phyloP scores from a whole-genome alignment of 2,888 invertebrate genomes.

The Drepana falcataria region DNA sequence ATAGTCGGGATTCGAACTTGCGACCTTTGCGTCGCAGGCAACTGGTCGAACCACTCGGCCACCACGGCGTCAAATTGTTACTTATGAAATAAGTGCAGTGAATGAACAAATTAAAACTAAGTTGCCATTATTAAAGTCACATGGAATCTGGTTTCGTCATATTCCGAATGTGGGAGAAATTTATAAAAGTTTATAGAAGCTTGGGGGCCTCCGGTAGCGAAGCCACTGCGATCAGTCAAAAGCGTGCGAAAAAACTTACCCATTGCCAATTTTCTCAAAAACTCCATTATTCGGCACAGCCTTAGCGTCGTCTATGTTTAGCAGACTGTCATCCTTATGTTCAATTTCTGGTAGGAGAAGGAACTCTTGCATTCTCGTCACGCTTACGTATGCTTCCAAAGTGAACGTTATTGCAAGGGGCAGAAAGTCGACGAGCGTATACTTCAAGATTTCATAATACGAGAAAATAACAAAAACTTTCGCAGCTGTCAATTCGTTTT shows the following conservation, averaged over 20 bases:
- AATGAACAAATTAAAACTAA: no score
- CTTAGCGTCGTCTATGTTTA: constrained; percentile 45
- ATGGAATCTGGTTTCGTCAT: no score
- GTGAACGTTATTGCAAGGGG: constrained; percentile 87
- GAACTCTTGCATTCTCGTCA: constrained; percentile 84
- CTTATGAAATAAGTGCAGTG: no score
- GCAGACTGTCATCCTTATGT: constrained; percentile 53
- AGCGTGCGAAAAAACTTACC: constrained; percentile 40
- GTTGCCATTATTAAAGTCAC: no score
- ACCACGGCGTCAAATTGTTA: no score
- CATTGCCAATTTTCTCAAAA: constrained; percentile 68
- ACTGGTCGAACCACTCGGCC: no score
- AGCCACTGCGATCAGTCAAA: background rate
- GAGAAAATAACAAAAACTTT: constrained; percentile 88
- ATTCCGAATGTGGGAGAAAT: no score
- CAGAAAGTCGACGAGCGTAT: constrained; percentile 88
- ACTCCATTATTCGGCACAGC: constrained; percentile 40
- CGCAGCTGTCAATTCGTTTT: constrained; percentile 84
- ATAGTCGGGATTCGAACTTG: no score
- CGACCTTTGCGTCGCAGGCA: no score
- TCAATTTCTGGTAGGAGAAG: constrained; percentile 65
- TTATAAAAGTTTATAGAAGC: no score
- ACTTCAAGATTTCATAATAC: constrained; percentile 88
- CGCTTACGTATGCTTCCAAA: constrained; percentile 86
- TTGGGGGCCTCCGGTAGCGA: no score